A percentile compares a stretch with the other conserved stretches of the same genome.
These are phyloP conservation scores for Tipula vernalis DNA, from an alignment of 2,888 invertebrate species.

Conservation along the genomic window DNA sequence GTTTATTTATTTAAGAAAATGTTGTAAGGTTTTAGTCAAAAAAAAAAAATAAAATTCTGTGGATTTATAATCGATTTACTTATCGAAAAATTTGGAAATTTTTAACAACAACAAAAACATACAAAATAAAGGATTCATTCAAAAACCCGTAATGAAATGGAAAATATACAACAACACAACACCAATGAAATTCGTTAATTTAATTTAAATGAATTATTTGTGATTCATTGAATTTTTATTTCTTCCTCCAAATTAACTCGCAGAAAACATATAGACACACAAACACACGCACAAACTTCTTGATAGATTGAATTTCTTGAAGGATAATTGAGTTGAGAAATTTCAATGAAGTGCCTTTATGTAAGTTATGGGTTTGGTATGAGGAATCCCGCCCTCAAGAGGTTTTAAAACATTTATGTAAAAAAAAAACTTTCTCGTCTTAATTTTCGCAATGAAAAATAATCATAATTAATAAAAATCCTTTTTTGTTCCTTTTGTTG, in stretches of 20 bases:
- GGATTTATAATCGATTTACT: neutral
- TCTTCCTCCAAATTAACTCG: neutral
- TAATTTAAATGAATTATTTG: neutral
- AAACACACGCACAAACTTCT: neutral
- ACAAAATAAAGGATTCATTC: neutral
- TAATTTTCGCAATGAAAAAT: neutral
- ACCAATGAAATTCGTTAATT: neutral
- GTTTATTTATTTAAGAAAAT: neutral
- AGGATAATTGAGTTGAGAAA: neutral
- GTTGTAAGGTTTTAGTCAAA: neutral
- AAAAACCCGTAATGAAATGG: neutral
- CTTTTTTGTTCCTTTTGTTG: neutral
- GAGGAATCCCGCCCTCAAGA: neutral
- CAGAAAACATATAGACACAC: neutral
- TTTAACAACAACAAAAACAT: neutral
- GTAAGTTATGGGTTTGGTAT: neutral
- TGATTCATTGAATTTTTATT: neutral
- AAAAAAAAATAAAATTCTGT: neutral
- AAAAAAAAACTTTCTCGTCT: neutral
- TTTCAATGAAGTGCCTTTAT: neutral
- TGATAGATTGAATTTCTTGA: neutral
- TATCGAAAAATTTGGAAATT: neutral
- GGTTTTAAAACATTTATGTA: neutral
- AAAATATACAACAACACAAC: neutral
- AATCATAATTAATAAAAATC: slow-evolving; percentile 4